Conservation (phyloP, 2,113 vertebrate genomes). For the rat (Rattus norvegicus) region GRCr8 NC_086026.1:33028001-33028500, state of each 20-base stretch:
- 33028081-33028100: too few relatives aligned
- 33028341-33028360: not conserved
- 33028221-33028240: not conserved
- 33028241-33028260: not conserved
- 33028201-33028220: not conserved
- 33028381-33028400: not conserved
- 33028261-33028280: not conserved
- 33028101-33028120: not conserved
- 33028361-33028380: not conserved
- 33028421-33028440: not conserved
- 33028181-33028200: not conserved
- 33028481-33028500: not conserved
- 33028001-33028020: not conserved
- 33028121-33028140: fast-evolving
- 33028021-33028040: too few relatives aligned
- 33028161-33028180: fast-evolving
- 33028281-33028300: not conserved
- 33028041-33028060: not conserved
- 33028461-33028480: not conserved
- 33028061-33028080: not conserved
- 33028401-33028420: not conserved
- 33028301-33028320: fast-evolving
- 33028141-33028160: not conserved
- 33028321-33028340: not conserved
- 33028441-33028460: too few relatives aligned